Base-by-base conservation (phyloP, 2,113 vertebrate genomes). In the Myrmecobius fasciatus region DNA sequence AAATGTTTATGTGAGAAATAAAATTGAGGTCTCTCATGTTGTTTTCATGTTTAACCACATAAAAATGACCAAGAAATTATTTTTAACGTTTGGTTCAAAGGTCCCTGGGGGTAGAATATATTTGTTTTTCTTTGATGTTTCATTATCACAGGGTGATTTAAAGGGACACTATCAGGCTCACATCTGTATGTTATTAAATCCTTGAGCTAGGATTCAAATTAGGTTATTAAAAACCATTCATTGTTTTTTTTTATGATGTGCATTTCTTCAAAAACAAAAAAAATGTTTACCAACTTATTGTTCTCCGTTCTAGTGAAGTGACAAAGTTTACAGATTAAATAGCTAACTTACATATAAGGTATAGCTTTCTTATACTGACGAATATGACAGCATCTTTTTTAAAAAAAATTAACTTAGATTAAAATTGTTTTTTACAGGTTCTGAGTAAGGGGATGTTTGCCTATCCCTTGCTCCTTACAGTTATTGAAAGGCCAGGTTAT, bases 201-300 rank as follows among this genome's bases (percentile, higher is more conserved):
- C 25, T 83, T 91, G 54, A 24, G 83, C 91, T 95, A 96, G 93
- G 67, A 95, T 96, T 96, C 94, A 94, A 89, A 93, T 89, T 96
- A 90, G 49, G 89, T 97, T 94, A 93, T 96, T 96, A 96, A 90
- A 89, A 83, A 91, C 75, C 9, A 4, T 96, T 92, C 56, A 93
- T 97, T 96, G 96, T 75, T 96, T 94, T 96, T 94, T 53, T n/a
- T 96, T 97, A 96, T 47, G 52, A 90, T 91, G 52, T 48, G 96
- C 51, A 95, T 83, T 96, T 93, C 95, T 89, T 83, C 52, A 83
- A 83, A 83, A 43, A 43, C 36, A 11, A n/a, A 51, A 49, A 48
- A 49, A 49, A 51, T 20, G 2, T 83, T 83, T 83, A 43, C 36
- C 24, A 43, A n/a, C 67, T 83, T 17, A 83, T 83, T 83, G 67